These are phyloP conservation scores for Nothocercus julius DNA, from an alignment of 2,113 vertebrate genomes.

Conservation along the genomic window DNA sequence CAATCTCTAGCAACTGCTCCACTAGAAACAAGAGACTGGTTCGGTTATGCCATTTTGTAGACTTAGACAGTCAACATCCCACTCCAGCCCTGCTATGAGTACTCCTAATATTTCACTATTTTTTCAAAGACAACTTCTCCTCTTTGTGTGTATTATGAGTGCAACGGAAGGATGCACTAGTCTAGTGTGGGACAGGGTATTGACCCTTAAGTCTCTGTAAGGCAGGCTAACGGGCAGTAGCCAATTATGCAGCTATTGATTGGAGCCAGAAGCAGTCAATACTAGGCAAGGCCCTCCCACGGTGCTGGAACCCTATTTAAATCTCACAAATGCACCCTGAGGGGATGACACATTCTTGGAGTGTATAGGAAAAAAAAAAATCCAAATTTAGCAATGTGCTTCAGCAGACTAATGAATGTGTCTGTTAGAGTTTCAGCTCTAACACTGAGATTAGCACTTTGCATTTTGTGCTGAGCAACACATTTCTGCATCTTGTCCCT, in stretches of 20 bases:
- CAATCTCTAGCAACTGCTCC: not conserved
- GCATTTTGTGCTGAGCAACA: not conserved
- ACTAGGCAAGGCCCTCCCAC: not conserved
- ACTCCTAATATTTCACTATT: rapidly evolving
- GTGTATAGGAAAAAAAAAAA: not conserved
- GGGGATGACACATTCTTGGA: not conserved
- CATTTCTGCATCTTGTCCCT: not conserved
- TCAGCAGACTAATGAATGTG: not conserved
- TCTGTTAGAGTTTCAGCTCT: not conserved
- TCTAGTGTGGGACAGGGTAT: not conserved
- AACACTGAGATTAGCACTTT: not conserved
- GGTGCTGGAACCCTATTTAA: not conserved
- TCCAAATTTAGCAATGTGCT: not conserved
- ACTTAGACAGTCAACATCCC: not conserved
- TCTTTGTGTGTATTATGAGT: not conserved
- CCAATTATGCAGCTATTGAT: not conserved
- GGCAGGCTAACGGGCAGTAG: not conserved
- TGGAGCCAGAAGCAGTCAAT: slow-evolving; percentile 19
- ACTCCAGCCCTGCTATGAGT: not conserved
- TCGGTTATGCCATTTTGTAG: not conserved
- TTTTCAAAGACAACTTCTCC: not conserved
- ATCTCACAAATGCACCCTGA: not conserved
- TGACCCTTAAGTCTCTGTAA: not conserved
- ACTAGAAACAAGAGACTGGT: not conserved
- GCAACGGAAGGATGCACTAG: not conserved